Evolutionary conservation across 2,888 invertebrate species (phyloP), one percentile per base, ranked within the genome.

Genomic region (Teleiodes luculella): DNA sequence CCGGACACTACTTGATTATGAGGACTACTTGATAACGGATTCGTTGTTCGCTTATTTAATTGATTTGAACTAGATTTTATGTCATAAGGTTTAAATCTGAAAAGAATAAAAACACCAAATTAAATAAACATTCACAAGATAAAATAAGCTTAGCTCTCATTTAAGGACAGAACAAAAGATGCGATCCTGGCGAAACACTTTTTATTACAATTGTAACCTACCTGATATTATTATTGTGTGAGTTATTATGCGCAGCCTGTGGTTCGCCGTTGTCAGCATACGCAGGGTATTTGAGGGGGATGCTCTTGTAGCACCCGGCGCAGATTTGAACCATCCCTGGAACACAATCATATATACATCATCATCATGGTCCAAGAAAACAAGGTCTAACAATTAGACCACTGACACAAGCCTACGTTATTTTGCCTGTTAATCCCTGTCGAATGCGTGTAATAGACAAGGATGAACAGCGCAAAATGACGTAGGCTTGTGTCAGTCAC

Each of bases 241-340:
- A 69, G 64, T 80, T 80, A 63, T 78, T 81, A 69, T 80, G 77
- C 41, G 77, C 73, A 41, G 72, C 64, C 57, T 77, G 77, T 64
- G 87, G 87, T 64, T 91, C 91, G 65, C 92, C 92, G 70, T 92
- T 92, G 58, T 91, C 91, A 53, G 93, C 92, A 78, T 93, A 94
- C 67, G 93, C 92, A 70, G 94, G 93, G 76, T 94, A 94, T 82
- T 94, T 94, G 78, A 93, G 93, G 54, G 94, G 94, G 62, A 96
- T 93, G 60, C 92, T 92, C 85, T 96, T 96, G 86, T 96, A 94
- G 88, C 97, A 97, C 67, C 94, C 92, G 69, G 95, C 94, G 85
- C 96, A 96, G 70, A 97, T 96, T 89, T 96, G 95, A 64, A 96
- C 96, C 93, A 95, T 94, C 65, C 94, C 92, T 92, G 74, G 1